Conservation (phyloP, 1,140 invertebrate species). For the Micrasema minimum region DNA sequence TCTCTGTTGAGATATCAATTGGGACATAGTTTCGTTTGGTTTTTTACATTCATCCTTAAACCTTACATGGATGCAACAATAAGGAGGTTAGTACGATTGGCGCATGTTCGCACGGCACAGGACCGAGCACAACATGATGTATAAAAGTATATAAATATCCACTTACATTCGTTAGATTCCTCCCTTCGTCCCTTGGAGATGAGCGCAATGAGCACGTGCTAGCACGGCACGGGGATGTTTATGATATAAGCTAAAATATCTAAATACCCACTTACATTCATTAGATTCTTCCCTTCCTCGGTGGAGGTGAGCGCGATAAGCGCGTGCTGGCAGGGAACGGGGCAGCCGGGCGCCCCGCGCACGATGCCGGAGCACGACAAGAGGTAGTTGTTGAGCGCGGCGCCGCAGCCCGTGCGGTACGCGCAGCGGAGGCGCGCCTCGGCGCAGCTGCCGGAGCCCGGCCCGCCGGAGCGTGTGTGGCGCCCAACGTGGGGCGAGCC, state of each 20-base stretch:
- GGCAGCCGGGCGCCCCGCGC: slow-evolving; percentile 69
- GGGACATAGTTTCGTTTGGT: too few species aligned
- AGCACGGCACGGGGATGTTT: too few species aligned
- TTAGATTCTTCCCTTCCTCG: slow-evolving; percentile 79
- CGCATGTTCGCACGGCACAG: too few species aligned
- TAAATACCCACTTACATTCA: slow-evolving; percentile 76
- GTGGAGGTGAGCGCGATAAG: slow-evolving; percentile 82
- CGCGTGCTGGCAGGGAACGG: slow-evolving; percentile 77
- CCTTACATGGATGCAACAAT: too few species aligned
- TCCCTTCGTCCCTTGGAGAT: slow-evolving; percentile 83
- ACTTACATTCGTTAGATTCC: slow-evolving; percentile 76
- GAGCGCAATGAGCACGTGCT: too few species aligned
- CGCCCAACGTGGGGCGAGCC: slow-evolving; percentile 54
- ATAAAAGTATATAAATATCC: too few species aligned
- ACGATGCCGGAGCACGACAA: slow-evolving; percentile 76
- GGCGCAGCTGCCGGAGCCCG: slow-evolving; percentile 68
- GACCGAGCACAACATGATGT: too few species aligned
- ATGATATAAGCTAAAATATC: too few species aligned
- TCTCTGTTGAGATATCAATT: too few species aligned
- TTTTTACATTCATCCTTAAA: too few species aligned
- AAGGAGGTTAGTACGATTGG: too few species aligned
- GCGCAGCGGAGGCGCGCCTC: slow-evolving; percentile 77
- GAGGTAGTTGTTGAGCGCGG: slow-evolving; percentile 79
- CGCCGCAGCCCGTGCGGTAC: slow-evolving; percentile 78
- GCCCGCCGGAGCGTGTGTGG: slow-evolving; percentile 59